phyloP scores from a whole-genome alignment of 2,797 vertebrate species.

The Anguilla anguilla region DNA sequence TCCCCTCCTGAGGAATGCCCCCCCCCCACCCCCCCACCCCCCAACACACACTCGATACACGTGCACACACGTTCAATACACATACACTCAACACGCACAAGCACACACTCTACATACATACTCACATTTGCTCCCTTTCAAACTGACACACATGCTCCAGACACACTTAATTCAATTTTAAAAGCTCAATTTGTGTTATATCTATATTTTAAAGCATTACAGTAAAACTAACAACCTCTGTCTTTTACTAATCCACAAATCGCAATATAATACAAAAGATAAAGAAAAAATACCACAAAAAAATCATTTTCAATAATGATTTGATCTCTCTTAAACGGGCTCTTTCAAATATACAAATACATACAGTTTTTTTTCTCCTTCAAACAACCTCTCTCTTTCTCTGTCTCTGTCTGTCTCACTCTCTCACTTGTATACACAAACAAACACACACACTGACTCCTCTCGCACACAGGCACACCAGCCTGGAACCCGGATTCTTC shows the following conservation, averaged over 20 bases:
- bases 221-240: too few relatives aligned
- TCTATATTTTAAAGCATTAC: too few relatives aligned
- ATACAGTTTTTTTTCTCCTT: slow-evolving; percentile 27
- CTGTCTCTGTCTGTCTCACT: slow-evolving; percentile 25
- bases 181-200: too few relatives aligned
- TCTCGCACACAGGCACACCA: slow-evolving; percentile 28
- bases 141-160: not conserved
- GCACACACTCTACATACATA: slow-evolving; percentile 30
- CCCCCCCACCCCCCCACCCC: slow-evolving; percentile 32
- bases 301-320: not conserved
- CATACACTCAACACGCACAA: slow-evolving; percentile 47
- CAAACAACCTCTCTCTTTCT: not conserved
- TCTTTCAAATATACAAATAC: slow-evolving; percentile 8
- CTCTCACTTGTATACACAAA: slow-evolving; percentile 18
- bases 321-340: not conserved
- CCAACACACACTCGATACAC: not conserved
- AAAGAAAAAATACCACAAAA: too few relatives aligned
- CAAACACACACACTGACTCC: slow-evolving; percentile 19
- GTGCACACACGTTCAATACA: not conserved
- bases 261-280: too few relatives aligned
- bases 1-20: slow-evolving; percentile 59
- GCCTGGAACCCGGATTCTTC: slow-evolving; percentile 66
- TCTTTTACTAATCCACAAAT: not conserved
- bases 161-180: slow-evolving; percentile 29
- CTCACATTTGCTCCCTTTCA: slow-evolving; percentile 59